Percentiles rank a stretch among this genome's conserved stretches.
phyloP scores from a whole-genome alignment of 2,888 invertebrate species.

The Lottia scabra region DNA sequence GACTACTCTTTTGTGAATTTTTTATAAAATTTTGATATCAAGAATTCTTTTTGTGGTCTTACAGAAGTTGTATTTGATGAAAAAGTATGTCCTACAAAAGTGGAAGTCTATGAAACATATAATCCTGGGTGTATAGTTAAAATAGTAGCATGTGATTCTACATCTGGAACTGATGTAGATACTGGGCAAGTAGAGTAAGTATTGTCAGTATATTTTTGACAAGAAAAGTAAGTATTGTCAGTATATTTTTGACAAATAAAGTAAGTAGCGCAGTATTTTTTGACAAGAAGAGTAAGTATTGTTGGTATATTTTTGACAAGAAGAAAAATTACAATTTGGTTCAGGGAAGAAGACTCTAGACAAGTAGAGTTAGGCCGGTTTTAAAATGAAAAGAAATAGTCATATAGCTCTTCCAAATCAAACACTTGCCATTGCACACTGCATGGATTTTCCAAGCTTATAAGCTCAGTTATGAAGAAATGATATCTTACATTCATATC shows the following conservation, averaged over 20 bases:
- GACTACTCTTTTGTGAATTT: too few species aligned
- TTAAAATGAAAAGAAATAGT: too few species aligned
- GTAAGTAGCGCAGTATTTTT: slow-evolving; percentile 23
- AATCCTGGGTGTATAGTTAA: slow-evolving; percentile 67
- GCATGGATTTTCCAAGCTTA: too few species aligned
- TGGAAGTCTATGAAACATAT: slow-evolving; percentile 67
- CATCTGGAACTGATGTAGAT: slow-evolving; percentile 51
- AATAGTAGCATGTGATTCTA: slow-evolving; percentile 59
- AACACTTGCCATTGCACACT: too few species aligned
- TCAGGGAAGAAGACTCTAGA: too few species aligned
- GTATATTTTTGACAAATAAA: slow-evolving; percentile 47
- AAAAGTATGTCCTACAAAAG: slow-evolving; percentile 51
- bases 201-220: background rate
- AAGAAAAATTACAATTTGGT: slow-evolving; percentile 1
- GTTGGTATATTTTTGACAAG: slow-evolving; percentile 45
- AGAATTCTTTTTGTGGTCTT: slow-evolving; percentile 24
- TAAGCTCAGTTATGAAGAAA: too few species aligned
- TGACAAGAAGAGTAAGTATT: too few species aligned
- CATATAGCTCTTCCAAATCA: too few species aligned
- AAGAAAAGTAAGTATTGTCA: too few species aligned
- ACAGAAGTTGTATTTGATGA: slow-evolving; percentile 59
- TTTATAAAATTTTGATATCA: background rate
- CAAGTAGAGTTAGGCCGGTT: too few species aligned
- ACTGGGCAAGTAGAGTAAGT: slow-evolving; percentile 43
- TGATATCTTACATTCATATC: too few species aligned